phyloP scores from a whole-genome alignment of 2,797 vertebrate genomes.

The Hylomyscus alleni region DNA sequence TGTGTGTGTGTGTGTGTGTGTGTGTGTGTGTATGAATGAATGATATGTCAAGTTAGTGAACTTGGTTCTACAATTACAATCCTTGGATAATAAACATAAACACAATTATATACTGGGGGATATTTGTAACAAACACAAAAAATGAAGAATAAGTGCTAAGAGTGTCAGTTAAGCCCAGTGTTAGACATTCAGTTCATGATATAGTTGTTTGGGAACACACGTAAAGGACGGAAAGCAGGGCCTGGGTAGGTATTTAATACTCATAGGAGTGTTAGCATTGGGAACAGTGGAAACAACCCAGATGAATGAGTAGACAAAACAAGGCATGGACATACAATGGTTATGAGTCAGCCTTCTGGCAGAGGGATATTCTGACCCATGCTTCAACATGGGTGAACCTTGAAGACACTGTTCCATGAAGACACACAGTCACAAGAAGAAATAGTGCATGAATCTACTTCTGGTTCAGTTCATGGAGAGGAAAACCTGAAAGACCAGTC shows the following conservation, averaged over 20 bases:
- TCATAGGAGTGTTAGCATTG: not conserved
- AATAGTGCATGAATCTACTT: too few species aligned
- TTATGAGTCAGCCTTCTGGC: not conserved
- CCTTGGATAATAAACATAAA: not conserved
- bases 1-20: too few species aligned
- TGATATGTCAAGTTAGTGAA: not conserved
- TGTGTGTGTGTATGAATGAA: too few species aligned
- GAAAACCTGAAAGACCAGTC: not conserved
- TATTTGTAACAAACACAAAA: not conserved
- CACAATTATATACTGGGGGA: not conserved
- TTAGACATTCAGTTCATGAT: not conserved
- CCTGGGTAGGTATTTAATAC: not conserved
- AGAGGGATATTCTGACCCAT: not conserved
- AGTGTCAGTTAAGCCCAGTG: not conserved
- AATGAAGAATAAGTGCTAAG: not conserved
- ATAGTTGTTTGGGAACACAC: not conserved
- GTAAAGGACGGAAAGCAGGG: not conserved
- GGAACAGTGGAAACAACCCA: not conserved
- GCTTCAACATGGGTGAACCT: accelerated
- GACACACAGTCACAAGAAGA: not conserved
- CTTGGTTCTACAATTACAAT: constrained; percentile 3
- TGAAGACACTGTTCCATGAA: not conserved
- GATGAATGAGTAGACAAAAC: not conserved
- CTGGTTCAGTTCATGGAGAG: not conserved
- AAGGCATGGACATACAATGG: accelerated